A percentile compares a stretch with the other conserved stretches of the same genome.
phyloP scores from a whole-genome alignment of 2,113 vertebrate species.

The Manacus vitellinus region DNA sequence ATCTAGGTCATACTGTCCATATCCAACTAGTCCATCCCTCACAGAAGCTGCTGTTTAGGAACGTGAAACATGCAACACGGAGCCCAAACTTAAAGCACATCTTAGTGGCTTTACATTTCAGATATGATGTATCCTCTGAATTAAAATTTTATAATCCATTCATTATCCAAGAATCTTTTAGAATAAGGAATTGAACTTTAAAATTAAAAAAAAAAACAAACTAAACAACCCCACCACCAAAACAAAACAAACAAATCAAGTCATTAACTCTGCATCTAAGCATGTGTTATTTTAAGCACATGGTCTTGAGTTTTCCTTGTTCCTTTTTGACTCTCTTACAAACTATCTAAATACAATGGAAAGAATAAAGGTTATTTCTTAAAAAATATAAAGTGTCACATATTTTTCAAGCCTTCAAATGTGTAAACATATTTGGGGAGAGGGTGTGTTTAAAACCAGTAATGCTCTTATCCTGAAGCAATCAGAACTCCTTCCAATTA shows the following conservation, averaged over 20 bases:
- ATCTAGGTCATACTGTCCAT: background rate
- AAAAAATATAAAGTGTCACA: background rate
- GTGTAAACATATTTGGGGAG: background rate
- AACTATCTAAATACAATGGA: background rate
- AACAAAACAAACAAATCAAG: background rate
- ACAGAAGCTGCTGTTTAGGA: background rate
- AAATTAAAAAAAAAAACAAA: background rate
- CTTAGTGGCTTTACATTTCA: background rate
- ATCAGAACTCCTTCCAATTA: background rate
- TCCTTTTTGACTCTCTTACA: background rate
- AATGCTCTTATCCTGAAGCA: background rate
- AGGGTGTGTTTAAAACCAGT: background rate
- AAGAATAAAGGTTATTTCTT: background rate
- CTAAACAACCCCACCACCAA: background rate
- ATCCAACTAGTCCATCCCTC: background rate
- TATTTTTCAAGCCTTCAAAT: background rate
- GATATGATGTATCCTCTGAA: background rate
- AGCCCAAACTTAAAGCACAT: background rate
- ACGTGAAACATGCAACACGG: background rate
- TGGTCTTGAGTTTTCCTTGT: background rate
- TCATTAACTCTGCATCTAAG: background rate
- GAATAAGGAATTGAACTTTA: background rate
- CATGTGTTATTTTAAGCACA: background rate
- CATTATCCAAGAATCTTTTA: background rate
- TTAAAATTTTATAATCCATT: background rate